Base-by-base conservation (phyloP, 1,140 invertebrate species). In the Bursaphelenchus mucronatus region DNA sequence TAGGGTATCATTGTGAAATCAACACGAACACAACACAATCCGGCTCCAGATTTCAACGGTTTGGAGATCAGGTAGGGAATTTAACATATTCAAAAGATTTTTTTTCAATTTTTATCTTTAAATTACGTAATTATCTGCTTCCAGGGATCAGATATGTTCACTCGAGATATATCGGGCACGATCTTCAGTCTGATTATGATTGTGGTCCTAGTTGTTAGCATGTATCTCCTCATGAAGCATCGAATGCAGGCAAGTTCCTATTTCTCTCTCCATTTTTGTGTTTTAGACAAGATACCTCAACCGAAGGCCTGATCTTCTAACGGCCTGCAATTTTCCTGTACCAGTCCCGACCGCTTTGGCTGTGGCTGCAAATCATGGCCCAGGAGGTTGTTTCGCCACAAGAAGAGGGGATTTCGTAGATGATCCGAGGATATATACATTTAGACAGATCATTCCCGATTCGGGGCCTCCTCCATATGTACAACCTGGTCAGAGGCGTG, bases 221-320 rank as follows among this genome's bases (percentile, higher is more conserved):
- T 79, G 79, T 79, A 79, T 63, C 64, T 79, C 41, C 61, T 79
- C 44, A 74, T 79, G 73, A 79, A 79, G 52, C 79, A 81, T 67
- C 68, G 78, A 50, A 81, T 79, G 78, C 77, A 79, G 72, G 77
- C 76, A n/a, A 49, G 10, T 54, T 17, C 10, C n/a, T 10, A 17
- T 44, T 3, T 15, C 19, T 44, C 30, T 51, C 17, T 39, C 10
- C 45, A 41, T 8, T 0, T 68, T 64, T 71, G n/a, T 69, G 64
- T 59, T 66, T 30, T 64, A 73, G 45, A 61, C 69, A 11, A 52
- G 73, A 19, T 74, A 74, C 47, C n/a, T 73, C n/a, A 74, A 63
- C 47, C 50, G 69, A 55, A 43, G 73, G 30, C 59, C 73, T 17
- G 74, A 75, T 43, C 51, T 76, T 39, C 53, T 74, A 4, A 64